Conservation (phyloP, 2,888 invertebrate species). For the Dichetophora obliterata region DNA sequence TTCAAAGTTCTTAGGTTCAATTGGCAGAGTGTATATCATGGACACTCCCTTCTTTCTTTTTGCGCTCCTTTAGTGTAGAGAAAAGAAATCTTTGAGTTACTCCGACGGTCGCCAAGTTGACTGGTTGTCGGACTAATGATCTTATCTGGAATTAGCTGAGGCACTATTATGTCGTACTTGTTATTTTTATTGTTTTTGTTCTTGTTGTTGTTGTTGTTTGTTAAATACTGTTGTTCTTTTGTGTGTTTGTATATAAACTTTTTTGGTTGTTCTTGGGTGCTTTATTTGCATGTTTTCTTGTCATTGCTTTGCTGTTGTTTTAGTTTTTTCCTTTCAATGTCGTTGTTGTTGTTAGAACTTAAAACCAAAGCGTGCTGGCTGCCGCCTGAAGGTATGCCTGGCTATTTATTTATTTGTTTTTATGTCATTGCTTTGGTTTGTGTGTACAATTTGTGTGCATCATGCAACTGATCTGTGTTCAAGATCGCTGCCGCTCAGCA, state of each 20-base stretch:
- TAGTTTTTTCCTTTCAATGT: too few relatives aligned
- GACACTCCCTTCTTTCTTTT: constrained; percentile 19
- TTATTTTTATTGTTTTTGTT: too few relatives aligned
- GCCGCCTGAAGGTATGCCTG: not conserved
- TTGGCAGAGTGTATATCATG: constrained; percentile 5
- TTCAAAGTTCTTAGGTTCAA: constrained; percentile 19
- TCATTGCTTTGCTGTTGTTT: not conserved
- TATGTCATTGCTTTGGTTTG: not conserved
- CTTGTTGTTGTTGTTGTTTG: constrained; percentile 19
- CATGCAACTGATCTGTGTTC: not conserved
- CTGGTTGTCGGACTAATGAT: constrained; percentile 6
- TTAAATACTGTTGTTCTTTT: constrained; percentile 12
- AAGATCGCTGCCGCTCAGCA: not conserved
- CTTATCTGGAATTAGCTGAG: constrained; percentile 3
- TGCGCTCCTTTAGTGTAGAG: not conserved
- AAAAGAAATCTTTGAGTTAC: not conserved
- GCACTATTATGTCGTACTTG: not conserved
- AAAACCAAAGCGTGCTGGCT: not conserved
- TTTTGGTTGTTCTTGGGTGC: constrained; percentile 7
- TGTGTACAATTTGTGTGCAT: too few relatives aligned
- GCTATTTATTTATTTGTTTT: not conserved
- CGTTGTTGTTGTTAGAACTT: too few relatives aligned
- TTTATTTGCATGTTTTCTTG: constrained; percentile 18
- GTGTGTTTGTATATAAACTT: not conserved
- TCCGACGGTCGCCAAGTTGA: not conserved